Conservation (phyloP, 1,140 invertebrate species). For the Drosophila watanabei region DNA sequence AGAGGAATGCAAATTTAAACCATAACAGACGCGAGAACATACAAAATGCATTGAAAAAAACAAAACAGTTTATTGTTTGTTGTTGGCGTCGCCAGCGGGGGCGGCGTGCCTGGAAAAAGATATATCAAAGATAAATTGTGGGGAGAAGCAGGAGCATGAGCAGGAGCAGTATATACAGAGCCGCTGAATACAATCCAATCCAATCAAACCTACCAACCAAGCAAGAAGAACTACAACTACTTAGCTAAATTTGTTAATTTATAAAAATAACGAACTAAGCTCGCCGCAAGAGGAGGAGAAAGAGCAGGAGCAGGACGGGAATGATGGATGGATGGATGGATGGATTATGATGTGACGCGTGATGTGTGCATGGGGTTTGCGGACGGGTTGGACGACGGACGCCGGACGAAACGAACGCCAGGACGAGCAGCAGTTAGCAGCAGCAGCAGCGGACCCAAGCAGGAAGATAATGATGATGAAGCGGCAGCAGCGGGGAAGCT, state of each 20-base stretch:
- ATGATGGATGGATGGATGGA: conserved; percentile 71
- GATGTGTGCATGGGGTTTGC: conserved; percentile 42
- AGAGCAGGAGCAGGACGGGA: conserved; percentile 28
- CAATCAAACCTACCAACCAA: conserved; percentile 68
- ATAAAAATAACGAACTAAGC: conserved; percentile 82
- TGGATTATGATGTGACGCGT: conserved; percentile 38
- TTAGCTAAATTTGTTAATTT: conserved; percentile 85
- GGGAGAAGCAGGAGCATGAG: conserved; percentile 22
- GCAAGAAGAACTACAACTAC: conserved; percentile 75
- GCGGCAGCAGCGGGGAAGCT: conserved; percentile 37
- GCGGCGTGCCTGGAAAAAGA: conserved; percentile 23
- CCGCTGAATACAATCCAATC: conserved; percentile 65
- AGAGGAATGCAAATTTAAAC: conserved; percentile 26
- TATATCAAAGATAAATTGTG: conserved; percentile 50
- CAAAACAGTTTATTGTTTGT: conserved; percentile 50
- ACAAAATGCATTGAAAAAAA: conserved; percentile 50
- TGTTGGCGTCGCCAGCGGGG: conserved; percentile 41
- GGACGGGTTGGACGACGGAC: conserved; percentile 37
- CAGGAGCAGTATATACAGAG: conserved; percentile 35
- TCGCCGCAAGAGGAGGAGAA: conserved; percentile 43
- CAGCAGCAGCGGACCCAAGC: conserved; percentile 23
- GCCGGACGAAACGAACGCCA: conserved; percentile 43
- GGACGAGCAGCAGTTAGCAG: conserved; percentile 31
- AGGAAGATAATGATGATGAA: conserved; percentile 24
- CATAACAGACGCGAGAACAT: conserved; percentile 41